A percentile compares a stretch with the other conserved stretches of the same genome.
Evolutionary conservation across 2,888 invertebrate genomes (phyloP).

Genomic region (Micoletzkya japonica): DNA sequence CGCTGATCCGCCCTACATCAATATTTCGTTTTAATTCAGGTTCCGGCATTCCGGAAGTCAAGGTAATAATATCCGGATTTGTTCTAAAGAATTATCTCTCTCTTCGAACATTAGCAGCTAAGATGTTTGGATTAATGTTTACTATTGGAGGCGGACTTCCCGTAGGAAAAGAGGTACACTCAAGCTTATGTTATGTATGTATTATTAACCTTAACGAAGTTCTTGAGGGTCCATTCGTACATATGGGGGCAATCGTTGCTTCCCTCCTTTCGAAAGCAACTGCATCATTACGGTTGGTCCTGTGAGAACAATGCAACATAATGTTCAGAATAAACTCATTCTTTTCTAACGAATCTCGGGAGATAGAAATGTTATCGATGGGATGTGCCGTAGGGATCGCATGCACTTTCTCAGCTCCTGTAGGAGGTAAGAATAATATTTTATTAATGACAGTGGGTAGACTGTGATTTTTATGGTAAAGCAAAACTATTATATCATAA

Average conservation of each 20-base stretch:
- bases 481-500: background rate
- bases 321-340: conserved; percentile 23
- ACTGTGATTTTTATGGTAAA: background rate
- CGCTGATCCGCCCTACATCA: background rate
- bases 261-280: conserved; percentile 69
- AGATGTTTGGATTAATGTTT: conserved; percentile 79
- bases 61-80: conserved; percentile 89
- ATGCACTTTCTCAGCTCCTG: conserved; percentile 92
- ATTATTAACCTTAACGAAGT: background rate
- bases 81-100: conserved; percentile 94
- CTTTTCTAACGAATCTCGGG: conserved; percentile 67
- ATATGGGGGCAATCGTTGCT: conserved; percentile 94
- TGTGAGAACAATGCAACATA: background rate
- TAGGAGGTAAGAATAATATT: conserved; percentile 74
- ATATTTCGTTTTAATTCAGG: conserved; percentile 68
- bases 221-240: conserved; percentile 85
- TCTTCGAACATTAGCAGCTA: conserved; percentile 87
- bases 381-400: conserved; percentile 94
- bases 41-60: conserved; percentile 98
- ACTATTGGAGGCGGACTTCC: conserved; percentile 93
- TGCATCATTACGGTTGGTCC: conserved; percentile 3
- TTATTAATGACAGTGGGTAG: background rate
- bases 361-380: conserved; percentile 93
- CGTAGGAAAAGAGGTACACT: conserved; percentile 81
- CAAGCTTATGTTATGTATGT: background rate